Conservation (phyloP, 2,797 vertebrate genomes). For the Danio albolineatus region DNA sequence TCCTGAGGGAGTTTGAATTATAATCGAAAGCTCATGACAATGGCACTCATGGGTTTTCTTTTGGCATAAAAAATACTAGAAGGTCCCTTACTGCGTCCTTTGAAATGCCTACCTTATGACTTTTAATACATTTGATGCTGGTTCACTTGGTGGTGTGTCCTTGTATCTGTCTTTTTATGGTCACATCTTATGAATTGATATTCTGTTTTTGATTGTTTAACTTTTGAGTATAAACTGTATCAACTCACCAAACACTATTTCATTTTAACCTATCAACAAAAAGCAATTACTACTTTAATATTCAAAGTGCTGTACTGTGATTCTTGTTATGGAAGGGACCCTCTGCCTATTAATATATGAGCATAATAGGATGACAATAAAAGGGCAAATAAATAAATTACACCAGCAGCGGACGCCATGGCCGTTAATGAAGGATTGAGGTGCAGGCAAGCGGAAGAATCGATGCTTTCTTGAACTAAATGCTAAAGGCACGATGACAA, state of each 20-base stretch:
- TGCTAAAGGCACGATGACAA: slow-evolving; percentile 14
- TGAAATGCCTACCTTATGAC: no score
- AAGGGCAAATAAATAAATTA: slow-evolving; percentile 23
- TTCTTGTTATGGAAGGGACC: neutral
- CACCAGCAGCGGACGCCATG: neutral
- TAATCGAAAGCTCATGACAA: neutral
- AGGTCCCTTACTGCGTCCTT: neutral
- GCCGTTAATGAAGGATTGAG: slow-evolving; percentile 30
- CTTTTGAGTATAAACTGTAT: no score
- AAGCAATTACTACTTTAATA: neutral
- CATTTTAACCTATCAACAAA: no score
- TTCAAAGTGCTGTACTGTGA: neutral
- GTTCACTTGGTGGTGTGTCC: no score
- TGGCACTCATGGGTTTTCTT: neutral
- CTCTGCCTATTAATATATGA: neutral
- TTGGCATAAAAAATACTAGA: neutral
- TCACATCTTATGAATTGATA: no score
- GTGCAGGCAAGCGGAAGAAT: slow-evolving; percentile 39
- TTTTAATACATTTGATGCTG: no score
- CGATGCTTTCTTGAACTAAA: slow-evolving; percentile 31
- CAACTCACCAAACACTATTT: no score
- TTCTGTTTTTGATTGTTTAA: no score
- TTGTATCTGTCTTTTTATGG: no score
- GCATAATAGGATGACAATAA: slow-evolving; percentile 22
- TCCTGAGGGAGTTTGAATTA: neutral